Percentiles rank a stretch among this genome's conserved stretches.
Conservation (phyloP, 2,888 invertebrate species). For the Theodoxus fluviatilis region DNA sequence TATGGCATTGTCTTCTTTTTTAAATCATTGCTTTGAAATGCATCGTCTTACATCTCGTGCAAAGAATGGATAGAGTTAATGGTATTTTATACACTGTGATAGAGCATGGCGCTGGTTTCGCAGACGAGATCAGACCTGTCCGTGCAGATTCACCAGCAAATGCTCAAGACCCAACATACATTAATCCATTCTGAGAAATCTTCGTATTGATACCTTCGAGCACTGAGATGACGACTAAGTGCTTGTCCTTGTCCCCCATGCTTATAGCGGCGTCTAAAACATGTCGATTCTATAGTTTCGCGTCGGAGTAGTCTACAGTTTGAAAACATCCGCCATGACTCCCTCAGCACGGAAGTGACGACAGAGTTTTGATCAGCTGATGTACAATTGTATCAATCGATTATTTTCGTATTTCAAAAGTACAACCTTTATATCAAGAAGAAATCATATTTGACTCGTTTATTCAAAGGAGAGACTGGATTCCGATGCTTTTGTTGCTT, state of each 20-base stretch:
- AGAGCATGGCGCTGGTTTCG: conserved; percentile 8
- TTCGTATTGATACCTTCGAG: conserved; percentile 52
- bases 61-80: too few relatives aligned
- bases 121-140: conserved; percentile 41
- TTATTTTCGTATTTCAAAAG: too few relatives aligned
- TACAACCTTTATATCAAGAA: too few relatives aligned
- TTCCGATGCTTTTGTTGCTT: conserved; percentile 12
- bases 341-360: conserved; percentile 42
- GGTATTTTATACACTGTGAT: background rate
- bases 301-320: conserved; percentile 29
- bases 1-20: too few relatives aligned
- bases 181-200: background rate
- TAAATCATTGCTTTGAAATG: too few relatives aligned
- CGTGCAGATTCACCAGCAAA: background rate
- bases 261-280: conserved; percentile 16
- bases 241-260: conserved; percentile 57
- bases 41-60: too few relatives aligned
- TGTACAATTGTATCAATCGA: too few relatives aligned
- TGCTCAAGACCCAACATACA: background rate
- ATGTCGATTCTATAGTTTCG: background rate
- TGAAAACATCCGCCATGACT: conserved; percentile 56
- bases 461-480: background rate
- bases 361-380: conserved; percentile 37
- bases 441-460: too few relatives aligned
- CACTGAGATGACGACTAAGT: conserved; percentile 60